Evolutionary conservation across 2,113 vertebrate genomes (phyloP), one percentile per base, ranked within the genome.

Genomic region (Cyphomyrus plagiostoma): DNA sequence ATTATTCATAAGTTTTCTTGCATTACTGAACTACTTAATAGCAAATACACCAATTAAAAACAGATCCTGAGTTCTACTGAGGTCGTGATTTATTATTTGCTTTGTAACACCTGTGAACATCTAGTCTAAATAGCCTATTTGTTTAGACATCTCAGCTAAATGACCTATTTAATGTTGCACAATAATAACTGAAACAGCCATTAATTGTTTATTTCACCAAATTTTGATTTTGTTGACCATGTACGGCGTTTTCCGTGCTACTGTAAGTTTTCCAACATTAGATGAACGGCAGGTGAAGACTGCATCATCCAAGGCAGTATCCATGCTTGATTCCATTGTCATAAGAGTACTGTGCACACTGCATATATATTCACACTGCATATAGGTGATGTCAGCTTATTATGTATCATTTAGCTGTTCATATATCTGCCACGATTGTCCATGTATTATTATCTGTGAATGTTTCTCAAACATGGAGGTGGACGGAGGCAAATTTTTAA

Each of bases 31-130:
- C 46, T 45, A 87, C 89, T 53, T 86, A 85, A 86, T 46, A 87
- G 89, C 84, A 86, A 86, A 74, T 62, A 90, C 84, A 90, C 87
- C 89, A 90, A 89, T 87, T 87, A 74, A 87, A 46, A 89, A 53
- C 84, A 89, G 89, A 87, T 89, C 48, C 48, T 52, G 84, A 70
- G 58, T 87, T 87, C 9, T 74, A 58, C 56, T 49, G 74, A 46
- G 86, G 89, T 66, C 87, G 30, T 90, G 89, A 90, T 87, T 6
- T 53, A 26, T 87, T 90, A 42, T 87, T 90, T 39, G 56, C 58
- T 77, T 87, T 90, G 89, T 53, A 90, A 87, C 53, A 87, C 83
- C 74, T 52, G 84, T 58, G 62, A 30, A 87, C 23, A 11, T 77
- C 45, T n/a, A 19, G 56, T 77, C 23, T 86, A 49, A 86, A 89